A percentile compares a stretch with the other conserved stretches of the same genome.
Evolutionary conservation across 2,888 invertebrate species (phyloP).

Genomic region (Xestoiulus laeticollis): DNA sequence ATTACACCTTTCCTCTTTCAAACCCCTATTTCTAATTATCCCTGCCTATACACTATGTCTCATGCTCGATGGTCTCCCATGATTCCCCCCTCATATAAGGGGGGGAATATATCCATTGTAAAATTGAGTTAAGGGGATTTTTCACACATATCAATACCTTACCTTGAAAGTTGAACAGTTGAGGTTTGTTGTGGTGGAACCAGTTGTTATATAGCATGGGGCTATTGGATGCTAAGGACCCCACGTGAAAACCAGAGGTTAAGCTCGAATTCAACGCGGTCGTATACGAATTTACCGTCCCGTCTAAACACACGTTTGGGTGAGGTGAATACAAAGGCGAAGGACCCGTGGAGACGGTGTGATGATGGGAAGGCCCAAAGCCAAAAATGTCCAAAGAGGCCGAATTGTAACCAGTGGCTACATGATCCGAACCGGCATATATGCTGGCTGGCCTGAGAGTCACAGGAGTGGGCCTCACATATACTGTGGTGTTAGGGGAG

Average conservation of each 20-base stretch:
- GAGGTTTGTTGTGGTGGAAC: conserved; percentile 42
- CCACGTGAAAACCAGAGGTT: conserved; percentile 37
- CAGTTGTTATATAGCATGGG: conserved; percentile 36
- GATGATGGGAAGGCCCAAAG: conserved; percentile 28
- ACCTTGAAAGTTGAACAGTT: conserved; percentile 44
- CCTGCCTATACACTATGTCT: too few relatives aligned
- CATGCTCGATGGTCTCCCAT: too few relatives aligned
- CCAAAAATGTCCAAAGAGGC: conserved; percentile 43
- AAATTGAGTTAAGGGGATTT: too few relatives aligned
- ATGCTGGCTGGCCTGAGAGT: background rate
- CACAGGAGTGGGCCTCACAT: conserved; percentile 42
- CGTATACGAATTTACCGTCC: background rate
- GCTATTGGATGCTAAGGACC: background rate
- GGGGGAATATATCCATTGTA: too few relatives aligned
- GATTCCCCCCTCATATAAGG: too few relatives aligned
- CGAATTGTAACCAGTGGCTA: background rate
- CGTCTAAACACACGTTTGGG: conserved; percentile 18
- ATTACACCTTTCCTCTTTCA: too few relatives aligned
- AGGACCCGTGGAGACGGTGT: background rate
- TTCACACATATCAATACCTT: background rate
- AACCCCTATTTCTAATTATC: too few relatives aligned
- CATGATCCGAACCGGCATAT: background rate
- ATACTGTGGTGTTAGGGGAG: background rate
- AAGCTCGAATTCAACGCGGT: conserved; percentile 10
- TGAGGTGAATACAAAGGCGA: conserved; percentile 25